phyloP scores from a whole-genome alignment of 2,888 invertebrate genomes.

The Neuroscelio doddi region DNA sequence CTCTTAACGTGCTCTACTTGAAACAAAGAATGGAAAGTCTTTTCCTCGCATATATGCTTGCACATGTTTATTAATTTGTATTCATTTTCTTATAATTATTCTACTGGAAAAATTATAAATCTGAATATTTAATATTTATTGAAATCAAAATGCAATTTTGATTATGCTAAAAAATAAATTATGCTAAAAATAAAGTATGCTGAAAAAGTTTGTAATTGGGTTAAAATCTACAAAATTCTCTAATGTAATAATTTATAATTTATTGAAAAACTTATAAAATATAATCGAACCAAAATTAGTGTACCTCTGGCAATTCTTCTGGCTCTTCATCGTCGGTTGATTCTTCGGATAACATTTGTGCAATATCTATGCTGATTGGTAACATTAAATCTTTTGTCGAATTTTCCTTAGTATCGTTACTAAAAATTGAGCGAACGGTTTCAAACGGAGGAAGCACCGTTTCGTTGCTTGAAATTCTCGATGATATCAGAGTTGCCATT shows the following conservation, averaged over 20 bases:
- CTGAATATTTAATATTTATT: too few species aligned
- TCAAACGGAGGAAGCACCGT: conserved; percentile 30
- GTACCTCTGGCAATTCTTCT: conserved; percentile 64
- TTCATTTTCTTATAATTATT: conserved; percentile 18
- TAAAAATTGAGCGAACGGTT: conserved; percentile 76
- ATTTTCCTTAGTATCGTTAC: conserved; percentile 47
- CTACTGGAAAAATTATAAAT: conserved; percentile 7
- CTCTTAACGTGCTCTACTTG: conserved; percentile 63
- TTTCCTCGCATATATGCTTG: conserved; percentile 25
- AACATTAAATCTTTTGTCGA: conserved; percentile 73
- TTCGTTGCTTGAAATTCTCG: conserved; percentile 54
- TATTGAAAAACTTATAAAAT: too few species aligned
- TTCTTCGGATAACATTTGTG: conserved; percentile 73
- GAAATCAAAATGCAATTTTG: too few species aligned
- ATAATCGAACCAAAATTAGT: too few species aligned
- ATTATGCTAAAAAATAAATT: too few species aligned
- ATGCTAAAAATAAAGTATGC: too few species aligned
- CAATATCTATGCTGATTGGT: conserved; percentile 74
- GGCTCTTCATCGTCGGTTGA: conserved; percentile 51
- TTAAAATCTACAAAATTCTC: too few species aligned
- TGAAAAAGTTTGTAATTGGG: too few species aligned
- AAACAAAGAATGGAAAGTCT: conserved; percentile 59
- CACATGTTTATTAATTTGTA: conserved; percentile 27
- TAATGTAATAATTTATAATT: too few species aligned
- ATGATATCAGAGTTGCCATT: conserved; percentile 77